Conservation (phyloP, 2,888 invertebrate species). For the Ethmia dodecea region DNA sequence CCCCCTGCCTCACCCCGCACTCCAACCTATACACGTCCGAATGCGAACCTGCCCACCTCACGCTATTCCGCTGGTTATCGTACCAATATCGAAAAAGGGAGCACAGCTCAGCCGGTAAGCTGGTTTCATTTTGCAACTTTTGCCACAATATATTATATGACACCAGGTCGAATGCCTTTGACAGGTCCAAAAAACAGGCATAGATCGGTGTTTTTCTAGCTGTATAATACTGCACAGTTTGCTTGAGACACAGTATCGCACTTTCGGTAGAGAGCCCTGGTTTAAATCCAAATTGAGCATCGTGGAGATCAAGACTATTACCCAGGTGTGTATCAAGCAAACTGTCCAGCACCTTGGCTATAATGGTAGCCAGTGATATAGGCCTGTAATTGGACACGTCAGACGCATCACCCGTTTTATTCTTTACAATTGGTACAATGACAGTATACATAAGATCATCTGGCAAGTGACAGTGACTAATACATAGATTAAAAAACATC, state of each 20-base stretch:
- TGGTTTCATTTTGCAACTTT: background rate
- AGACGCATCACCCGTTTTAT: slow-evolving; percentile 16
- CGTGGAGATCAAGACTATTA: slow-evolving; percentile 1
- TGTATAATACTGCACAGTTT: too few species aligned
- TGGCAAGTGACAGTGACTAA: slow-evolving; percentile 13
- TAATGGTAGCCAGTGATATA: slow-evolving; percentile 19
- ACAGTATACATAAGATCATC: slow-evolving; percentile 9
- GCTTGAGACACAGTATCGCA: slow-evolving; percentile 14
- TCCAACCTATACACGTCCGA: slow-evolving; percentile 1
- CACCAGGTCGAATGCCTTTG: slow-evolving; percentile 2
- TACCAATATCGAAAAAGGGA: slow-evolving; percentile 4
- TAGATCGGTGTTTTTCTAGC: slow-evolving; percentile 3
- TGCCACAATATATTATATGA: slow-evolving; percentile 1
- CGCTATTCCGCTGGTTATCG: background rate
- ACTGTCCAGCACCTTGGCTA: slow-evolving; percentile 12
- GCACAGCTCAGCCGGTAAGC: background rate
- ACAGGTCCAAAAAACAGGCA: slow-evolving; percentile 4
- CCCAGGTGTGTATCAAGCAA: slow-evolving; percentile 3
- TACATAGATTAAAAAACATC: slow-evolving; percentile 10
- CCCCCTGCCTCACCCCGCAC: slow-evolving; percentile 9
- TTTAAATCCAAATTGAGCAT: slow-evolving; percentile 8
- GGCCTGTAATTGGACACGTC: slow-evolving; percentile 17
- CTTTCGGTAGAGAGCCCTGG: slow-evolving; percentile 11
- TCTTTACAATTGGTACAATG: slow-evolving; percentile 18
- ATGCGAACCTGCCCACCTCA: background rate